Evolutionary conservation across 2,888 invertebrate genomes (phyloP).

Genomic region (Meta bourneti): DNA sequence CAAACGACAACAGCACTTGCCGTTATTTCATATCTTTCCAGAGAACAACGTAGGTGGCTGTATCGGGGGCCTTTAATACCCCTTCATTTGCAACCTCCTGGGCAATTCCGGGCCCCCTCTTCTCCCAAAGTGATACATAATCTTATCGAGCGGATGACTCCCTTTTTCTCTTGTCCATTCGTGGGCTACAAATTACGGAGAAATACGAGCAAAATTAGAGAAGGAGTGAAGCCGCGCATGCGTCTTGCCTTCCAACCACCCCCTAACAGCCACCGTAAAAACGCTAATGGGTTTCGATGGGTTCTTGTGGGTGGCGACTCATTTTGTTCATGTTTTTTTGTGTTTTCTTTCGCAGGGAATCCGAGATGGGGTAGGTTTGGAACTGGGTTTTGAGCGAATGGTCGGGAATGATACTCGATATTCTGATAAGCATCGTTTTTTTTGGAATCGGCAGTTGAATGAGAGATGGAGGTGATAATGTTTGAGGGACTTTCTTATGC

Average conservation of each 20-base stretch:
- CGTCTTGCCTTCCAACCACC: constrained; percentile 6
- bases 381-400: too few species aligned
- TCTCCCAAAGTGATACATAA: constrained; percentile 44
- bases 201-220: constrained; percentile 59
- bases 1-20: constrained; percentile 58
- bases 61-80: constrained; percentile 28
- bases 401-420: neutral
- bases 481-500: neutral
- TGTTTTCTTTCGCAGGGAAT: neutral
- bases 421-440: neutral
- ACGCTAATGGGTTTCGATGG: constrained; percentile 66
- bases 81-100: constrained; percentile 50
- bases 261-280: constrained; percentile 19
- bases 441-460: neutral
- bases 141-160: constrained; percentile 46
- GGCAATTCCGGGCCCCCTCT: constrained; percentile 52
- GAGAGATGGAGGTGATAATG: neutral
- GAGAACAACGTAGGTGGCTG: constrained; percentile 9
- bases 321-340: constrained; percentile 46
- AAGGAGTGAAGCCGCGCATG: constrained; percentile 3
- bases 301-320: constrained; percentile 58
- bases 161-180: constrained; percentile 3
- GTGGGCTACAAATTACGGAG: constrained; percentile 62
- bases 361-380: too few species aligned
- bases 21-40: constrained; percentile 59